phyloP scores from a whole-genome alignment of 2,888 invertebrate species.

The Agriopis aurantiaria region DNA sequence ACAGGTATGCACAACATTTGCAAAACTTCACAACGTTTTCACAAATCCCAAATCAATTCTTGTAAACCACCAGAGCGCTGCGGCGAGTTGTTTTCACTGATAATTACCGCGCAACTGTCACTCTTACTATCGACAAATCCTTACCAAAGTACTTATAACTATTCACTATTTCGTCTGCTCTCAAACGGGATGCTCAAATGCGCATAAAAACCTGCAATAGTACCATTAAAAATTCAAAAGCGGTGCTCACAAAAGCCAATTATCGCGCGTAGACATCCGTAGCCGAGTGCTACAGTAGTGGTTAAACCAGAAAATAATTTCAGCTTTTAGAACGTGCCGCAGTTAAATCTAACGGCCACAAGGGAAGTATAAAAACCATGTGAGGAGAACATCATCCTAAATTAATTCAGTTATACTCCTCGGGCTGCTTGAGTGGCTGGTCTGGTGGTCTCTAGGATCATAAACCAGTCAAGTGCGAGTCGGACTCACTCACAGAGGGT shows the following conservation, averaged over 20 bases:
- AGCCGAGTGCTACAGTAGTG: conserved; percentile 38
- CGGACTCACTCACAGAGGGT: no score
- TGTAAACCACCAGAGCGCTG: no score
- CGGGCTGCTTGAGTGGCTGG: conserved; percentile 4
- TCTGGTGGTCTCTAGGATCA: neutral
- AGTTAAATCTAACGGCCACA: conserved; percentile 26
- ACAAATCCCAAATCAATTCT: no score
- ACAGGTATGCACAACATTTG: no score
- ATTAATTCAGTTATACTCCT: conserved; percentile 28
- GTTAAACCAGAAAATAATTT: conserved; percentile 26
- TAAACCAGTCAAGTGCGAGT: no score
- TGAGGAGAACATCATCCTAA: conserved; percentile 27
- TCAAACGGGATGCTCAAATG: conserved; percentile 19
- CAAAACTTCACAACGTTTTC: no score
- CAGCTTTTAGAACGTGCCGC: conserved; percentile 23
- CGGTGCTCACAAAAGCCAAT: conserved; percentile 48
- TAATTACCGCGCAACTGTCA: no score
- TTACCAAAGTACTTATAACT: neutral
- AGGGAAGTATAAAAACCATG: conserved; percentile 18
- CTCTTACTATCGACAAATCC: neutral
- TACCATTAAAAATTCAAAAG: conserved; percentile 32
- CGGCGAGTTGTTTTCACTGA: no score
- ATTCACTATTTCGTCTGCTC: neutral
- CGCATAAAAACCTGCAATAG: conserved; percentile 40
- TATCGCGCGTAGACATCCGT: conserved; percentile 50